phyloP scores from a whole-genome alignment of 2,797 vertebrate genomes.

The Clarias laeviceps region DNA sequence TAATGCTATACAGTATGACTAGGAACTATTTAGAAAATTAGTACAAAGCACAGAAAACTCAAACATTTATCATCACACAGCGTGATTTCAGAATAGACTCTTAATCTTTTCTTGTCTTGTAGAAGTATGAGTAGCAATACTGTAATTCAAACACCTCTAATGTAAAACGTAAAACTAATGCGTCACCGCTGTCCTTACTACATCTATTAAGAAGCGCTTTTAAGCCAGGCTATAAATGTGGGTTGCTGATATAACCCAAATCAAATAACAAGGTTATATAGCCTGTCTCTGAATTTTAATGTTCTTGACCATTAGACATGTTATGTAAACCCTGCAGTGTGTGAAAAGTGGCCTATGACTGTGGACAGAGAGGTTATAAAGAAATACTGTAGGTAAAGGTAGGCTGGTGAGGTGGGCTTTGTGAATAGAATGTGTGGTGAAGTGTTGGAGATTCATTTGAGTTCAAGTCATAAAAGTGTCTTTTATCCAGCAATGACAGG shows the following conservation, averaged over 20 bases:
- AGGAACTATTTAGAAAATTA: not conserved
- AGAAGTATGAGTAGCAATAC: not conserved
- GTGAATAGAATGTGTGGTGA: not conserved
- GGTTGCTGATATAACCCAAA: constrained; percentile 48
- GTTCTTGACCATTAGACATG: constrained; percentile 40
- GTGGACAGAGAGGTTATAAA: constrained; percentile 17
- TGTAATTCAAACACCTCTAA: not conserved
- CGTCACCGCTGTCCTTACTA: not conserved
- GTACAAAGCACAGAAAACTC: not conserved
- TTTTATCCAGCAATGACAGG: not conserved
- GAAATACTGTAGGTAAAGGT: not conserved
- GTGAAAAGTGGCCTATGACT: constrained; percentile 19
- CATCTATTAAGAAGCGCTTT: constrained; percentile 12
- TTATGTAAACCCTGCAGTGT: constrained; percentile 43
- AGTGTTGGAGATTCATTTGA: constrained; percentile 12
- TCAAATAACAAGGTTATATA: constrained; percentile 15
- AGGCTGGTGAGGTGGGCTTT: constrained; percentile 8
- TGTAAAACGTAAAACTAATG: not conserved
- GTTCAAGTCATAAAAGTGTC: not conserved
- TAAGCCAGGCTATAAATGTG: not conserved
- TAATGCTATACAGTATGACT: not conserved
- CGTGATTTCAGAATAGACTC: not conserved
- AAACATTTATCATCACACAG: not conserved
- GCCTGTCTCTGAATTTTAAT: not conserved
- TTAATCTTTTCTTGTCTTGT: not conserved